Percentiles rank a stretch among this genome's conserved stretches.
Conservation (phyloP, 2,888 invertebrate genomes). For the Pteria penguin region DNA sequence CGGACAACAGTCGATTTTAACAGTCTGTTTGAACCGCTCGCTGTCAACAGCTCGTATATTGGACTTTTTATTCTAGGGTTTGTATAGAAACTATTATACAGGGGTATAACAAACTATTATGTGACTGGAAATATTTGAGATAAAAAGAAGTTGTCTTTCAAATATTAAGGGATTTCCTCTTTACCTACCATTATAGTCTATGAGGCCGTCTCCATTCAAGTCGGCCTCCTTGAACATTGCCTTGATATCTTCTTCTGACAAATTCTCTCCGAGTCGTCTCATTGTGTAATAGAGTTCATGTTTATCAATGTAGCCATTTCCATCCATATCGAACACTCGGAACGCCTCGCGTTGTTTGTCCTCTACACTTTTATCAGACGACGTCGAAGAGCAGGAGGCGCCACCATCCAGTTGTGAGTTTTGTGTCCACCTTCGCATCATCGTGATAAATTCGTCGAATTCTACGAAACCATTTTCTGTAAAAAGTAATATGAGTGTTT, state of each 20-base stretch:
- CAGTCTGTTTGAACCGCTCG: too few relatives aligned
- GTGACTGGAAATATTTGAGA: too few relatives aligned
- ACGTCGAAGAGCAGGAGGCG: conserved; percentile 26
- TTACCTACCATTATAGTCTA: conserved; percentile 76
- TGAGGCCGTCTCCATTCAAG: conserved; percentile 77
- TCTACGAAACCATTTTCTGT: conserved; percentile 76
- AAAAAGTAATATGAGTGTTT: too few relatives aligned
- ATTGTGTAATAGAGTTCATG: conserved; percentile 77
- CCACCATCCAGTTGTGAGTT: conserved; percentile 47
- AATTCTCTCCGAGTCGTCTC: conserved; percentile 76
- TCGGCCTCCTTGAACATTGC: conserved; percentile 78
- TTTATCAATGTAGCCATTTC: conserved; percentile 77
- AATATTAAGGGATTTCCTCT: too few relatives aligned
- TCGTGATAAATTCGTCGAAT: conserved; percentile 74
- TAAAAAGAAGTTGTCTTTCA: too few relatives aligned
- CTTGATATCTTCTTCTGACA: conserved; percentile 76
- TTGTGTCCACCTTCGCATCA: conserved; percentile 72
- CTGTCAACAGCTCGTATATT: too few relatives aligned
- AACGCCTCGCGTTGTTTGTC: conserved; percentile 69
- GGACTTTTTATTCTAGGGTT: too few relatives aligned
- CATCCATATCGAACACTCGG: conserved; percentile 74
- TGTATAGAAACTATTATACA: too few relatives aligned
- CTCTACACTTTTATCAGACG: conserved; percentile 44
- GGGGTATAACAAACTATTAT: too few relatives aligned
- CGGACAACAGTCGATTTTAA: too few relatives aligned